phyloP scores from a whole-genome alignment of 35 echinoderm and acorn worm genomes.

The Apostichopus californicus region DNA sequence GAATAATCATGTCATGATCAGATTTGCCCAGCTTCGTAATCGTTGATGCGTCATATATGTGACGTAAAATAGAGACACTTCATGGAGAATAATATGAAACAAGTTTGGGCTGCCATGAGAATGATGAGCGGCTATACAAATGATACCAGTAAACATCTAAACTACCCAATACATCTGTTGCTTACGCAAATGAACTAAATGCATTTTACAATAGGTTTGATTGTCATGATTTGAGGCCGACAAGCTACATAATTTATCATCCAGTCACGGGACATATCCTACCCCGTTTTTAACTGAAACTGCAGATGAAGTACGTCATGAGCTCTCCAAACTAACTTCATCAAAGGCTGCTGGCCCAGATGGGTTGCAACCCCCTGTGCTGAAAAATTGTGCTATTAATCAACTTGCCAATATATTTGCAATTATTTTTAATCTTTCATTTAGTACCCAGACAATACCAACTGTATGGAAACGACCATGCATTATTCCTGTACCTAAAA shows the following conservation, averaged over 20 bases:
- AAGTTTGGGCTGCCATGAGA: background rate
- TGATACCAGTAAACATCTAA: background rate
- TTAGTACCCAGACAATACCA: background rate
- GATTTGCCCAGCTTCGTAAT: background rate
- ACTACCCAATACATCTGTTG: too few relatives aligned
- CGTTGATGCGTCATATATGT: background rate
- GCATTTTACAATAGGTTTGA: background rate
- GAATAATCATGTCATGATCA: constrained; percentile 53
- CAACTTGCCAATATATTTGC: too few relatives aligned
- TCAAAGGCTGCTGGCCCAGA: background rate
- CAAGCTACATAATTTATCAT: background rate
- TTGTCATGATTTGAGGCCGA: background rate
- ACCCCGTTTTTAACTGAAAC: too few relatives aligned
- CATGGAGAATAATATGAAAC: too few relatives aligned
- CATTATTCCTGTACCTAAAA: background rate
- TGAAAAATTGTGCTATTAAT: too few relatives aligned
- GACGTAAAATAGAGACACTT: background rate
- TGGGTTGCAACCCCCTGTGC: background rate
- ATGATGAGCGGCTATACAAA: background rate
- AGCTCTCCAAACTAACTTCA: background rate
- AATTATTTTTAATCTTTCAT: too few relatives aligned
- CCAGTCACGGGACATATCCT: too few relatives aligned
- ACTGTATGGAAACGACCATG: background rate
- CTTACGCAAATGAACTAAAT: background rate
- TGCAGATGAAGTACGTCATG: background rate